Base-by-base conservation (phyloP, 2,888 invertebrate genomes). In the Gnatocerus cornutus region DNA sequence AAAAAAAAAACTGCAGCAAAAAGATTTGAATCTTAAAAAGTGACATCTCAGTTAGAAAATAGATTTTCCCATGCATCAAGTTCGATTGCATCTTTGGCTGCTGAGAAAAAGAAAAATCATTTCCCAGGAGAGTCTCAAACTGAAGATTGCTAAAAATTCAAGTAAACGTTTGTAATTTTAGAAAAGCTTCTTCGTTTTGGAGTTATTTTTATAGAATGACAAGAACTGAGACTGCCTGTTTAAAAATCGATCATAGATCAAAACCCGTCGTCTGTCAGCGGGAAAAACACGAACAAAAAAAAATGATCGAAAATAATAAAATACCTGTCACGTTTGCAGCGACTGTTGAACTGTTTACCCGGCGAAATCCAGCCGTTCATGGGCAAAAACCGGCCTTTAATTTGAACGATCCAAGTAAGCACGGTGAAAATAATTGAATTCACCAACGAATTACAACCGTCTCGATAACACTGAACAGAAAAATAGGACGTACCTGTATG, bases 291-390 rank as follows among this genome's bases (percentile, higher is more conserved):
- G 10, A 41, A 39, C 3, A 56, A n/a, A 6, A 13, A 43, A 14
- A 41, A 45, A 59, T 29, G 13, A 37, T 21, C 16, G 29, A 30
- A 59, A 53, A 55, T 2, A 27, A 14, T n/a, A 50, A 62, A 62
- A 62, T 62, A 62, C 50, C 62, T 52, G 52, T 62, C 50, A 62
- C 50, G 66, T 59, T 59, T 67, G 66, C 43, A 8, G 59, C 16
- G 50, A 65, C 21, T 39, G 39, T 53, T 33, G 46, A 16, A 52
- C 65, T 37, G 46, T 64, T 53, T 50, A 66, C 59, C 63, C 39
- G 55, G 14, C 30, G 58, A 46, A 69, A 64, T 69, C 69, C 69
- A 63, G 64, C 46, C 56, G 56, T 69, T 64, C 69, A 64, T 64
- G 63, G 45, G 45, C 69, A 69, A 63, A 58, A 69, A 58, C 12